Conservation (phyloP, 2,797 vertebrate genomes). For the Morus bassanus region DNA sequence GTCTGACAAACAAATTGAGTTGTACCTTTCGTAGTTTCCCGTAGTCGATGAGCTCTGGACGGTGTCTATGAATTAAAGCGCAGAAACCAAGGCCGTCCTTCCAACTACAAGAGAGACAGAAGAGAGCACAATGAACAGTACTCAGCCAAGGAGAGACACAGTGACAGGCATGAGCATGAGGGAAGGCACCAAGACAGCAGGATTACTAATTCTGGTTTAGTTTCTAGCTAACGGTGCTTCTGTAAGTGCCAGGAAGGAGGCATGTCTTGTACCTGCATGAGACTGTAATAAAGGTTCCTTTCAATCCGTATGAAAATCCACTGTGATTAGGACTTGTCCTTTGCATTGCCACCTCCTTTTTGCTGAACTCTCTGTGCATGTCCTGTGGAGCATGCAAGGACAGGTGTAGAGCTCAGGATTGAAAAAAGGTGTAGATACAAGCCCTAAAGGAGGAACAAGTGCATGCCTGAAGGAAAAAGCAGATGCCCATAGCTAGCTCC, state of each 20-base stretch:
- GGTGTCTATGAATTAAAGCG: slow-evolving; percentile 97
- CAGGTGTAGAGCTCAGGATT: not conserved
- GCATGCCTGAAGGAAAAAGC: not conserved
- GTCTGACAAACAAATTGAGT: not conserved
- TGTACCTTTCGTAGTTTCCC: slow-evolving; percentile 95
- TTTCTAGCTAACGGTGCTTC: not conserved
- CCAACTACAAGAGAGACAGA: slow-evolving; percentile 80
- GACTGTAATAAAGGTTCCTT: not conserved
- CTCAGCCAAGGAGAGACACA: not conserved
- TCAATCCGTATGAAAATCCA: not conserved
- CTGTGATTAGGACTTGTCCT: not conserved
- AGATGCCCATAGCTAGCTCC: not conserved
- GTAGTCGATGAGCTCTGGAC: slow-evolving; percentile 97
- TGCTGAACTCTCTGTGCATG: not conserved
- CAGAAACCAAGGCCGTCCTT: slow-evolving; percentile 98
- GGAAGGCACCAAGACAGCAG: not conserved
- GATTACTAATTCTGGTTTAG: not conserved
- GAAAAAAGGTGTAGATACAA: not conserved
- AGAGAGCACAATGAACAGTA: slow-evolving; percentile 8
- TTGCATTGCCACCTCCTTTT: not conserved
- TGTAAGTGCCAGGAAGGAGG: not conserved
- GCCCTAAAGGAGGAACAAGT: not conserved
- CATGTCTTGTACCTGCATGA: not conserved
- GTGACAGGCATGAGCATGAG: not conserved
- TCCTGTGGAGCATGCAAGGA: not conserved